A percentile compares a stretch with the other conserved stretches of the same genome.
These are phyloP conservation scores for Carassius carassius DNA, from an alignment of 2,113 vertebrate species.

Conservation along the genomic window DNA sequence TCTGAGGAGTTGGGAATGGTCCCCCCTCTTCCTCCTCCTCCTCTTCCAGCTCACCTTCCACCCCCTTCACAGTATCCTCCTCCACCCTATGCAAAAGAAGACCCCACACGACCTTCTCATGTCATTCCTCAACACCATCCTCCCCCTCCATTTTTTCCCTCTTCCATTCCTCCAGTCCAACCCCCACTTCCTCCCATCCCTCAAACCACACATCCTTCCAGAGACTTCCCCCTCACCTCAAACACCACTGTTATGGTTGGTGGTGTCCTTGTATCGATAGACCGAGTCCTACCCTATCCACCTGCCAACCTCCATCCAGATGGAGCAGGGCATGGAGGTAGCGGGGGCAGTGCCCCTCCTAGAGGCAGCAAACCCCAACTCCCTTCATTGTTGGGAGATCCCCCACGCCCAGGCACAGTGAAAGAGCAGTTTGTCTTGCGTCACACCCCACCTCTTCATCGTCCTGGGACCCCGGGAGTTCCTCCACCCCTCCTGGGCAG, in stretches of 20 bases:
- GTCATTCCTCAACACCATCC: conserved; percentile 67
- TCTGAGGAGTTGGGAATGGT: conserved; percentile 63
- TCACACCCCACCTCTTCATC: conserved; percentile 74
- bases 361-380: conserved; percentile 57
- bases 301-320: conserved; percentile 62
- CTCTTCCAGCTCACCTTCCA: conserved; percentile 64
- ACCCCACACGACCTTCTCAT: conserved; percentile 54
- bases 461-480: conserved; percentile 67
- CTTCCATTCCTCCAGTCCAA: conserved; percentile 59
- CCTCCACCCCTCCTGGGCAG: conserved; percentile 75
- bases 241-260: conserved; percentile 76
- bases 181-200: conserved; percentile 63
- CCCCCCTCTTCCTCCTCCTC: conserved; percentile 34
- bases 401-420: conserved; percentile 81
- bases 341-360: conserved; percentile 60
- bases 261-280: conserved; percentile 71
- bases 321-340: conserved; percentile 47
- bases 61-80: conserved; percentile 68
- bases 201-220: conserved; percentile 63
- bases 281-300: conserved; percentile 65
- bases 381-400: conserved; percentile 68
- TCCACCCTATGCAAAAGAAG: conserved; percentile 60
- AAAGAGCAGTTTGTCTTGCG: conserved; percentile 82
- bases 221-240: conserved; percentile 64
- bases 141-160: conserved; percentile 61